Percentiles rank a stretch among this genome's conserved stretches.
Evolutionary conservation across 2,888 invertebrate genomes (phyloP).

Genomic region (Chouioia cunea): DNA sequence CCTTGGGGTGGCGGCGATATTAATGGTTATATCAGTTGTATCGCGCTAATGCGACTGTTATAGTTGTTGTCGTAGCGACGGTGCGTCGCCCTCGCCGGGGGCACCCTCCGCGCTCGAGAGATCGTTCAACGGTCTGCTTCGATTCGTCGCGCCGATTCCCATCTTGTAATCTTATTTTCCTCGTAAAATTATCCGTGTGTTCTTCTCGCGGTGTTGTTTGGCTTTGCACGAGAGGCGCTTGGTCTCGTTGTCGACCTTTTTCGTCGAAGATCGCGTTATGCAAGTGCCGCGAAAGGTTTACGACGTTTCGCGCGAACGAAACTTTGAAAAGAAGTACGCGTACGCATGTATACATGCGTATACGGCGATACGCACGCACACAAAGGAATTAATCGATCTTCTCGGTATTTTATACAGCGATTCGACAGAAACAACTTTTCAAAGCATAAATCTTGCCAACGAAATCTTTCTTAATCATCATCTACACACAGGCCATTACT

Average conservation of each 20-base stretch:
- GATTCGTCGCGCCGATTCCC: constrained; percentile 39
- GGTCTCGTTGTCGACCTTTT: neutral
- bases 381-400: neutral
- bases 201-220: neutral
- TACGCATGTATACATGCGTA: too few relatives aligned
- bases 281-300: too few relatives aligned
- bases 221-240: too few relatives aligned
- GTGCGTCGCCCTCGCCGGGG: neutral
- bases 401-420: constrained; percentile 43
- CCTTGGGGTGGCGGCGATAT: constrained; percentile 15
- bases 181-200: constrained; percentile 29
- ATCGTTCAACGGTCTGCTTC: constrained; percentile 3
- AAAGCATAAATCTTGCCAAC: constrained; percentile 34
- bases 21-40: constrained; percentile 22
- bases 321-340: too few relatives aligned
- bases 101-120: neutral
- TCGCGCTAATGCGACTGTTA: neutral
- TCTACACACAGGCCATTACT: constrained; percentile 27
- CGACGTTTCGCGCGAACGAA: too few relatives aligned
- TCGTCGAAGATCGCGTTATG: neutral
- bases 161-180: constrained; percentile 38
- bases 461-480: constrained; percentile 44
- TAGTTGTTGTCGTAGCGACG: too few relatives aligned
- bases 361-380: too few relatives aligned
- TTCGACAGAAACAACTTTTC: constrained; percentile 32